Percentiles rank a stretch among this genome's conserved stretches.
These are phyloP conservation scores for Tetragnatha montana DNA, from an alignment of 2,888 invertebrate genomes.

Conservation along the genomic window DNA sequence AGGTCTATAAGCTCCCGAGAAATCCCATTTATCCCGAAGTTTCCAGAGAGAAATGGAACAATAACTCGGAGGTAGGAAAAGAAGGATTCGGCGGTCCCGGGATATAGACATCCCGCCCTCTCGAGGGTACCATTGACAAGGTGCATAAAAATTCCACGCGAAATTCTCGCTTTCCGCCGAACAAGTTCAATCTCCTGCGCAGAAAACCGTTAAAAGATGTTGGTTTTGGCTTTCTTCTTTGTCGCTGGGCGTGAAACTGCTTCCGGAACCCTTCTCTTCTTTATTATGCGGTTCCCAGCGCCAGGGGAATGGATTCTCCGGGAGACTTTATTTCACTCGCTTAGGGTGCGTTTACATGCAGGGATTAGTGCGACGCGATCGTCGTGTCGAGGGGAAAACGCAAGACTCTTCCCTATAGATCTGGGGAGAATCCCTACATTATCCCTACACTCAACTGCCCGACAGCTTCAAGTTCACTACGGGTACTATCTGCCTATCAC, in stretches of 20 bases:
- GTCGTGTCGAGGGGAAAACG: too few relatives aligned
- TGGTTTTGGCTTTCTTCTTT: neutral
- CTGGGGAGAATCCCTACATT: too few relatives aligned
- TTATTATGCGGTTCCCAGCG: neutral
- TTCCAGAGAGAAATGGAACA: slow-evolving; percentile 10
- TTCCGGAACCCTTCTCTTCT: neutral
- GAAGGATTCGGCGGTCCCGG: neutral
- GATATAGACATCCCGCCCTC: slow-evolving; percentile 2
- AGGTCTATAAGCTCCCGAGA: neutral
- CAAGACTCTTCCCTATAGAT: too few relatives aligned
- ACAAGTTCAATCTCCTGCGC: neutral
- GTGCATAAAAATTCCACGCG: neutral
- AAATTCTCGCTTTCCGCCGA: neutral
- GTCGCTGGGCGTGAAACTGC: neutral
- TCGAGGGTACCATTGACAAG: slow-evolving; percentile 20
- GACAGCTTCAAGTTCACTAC: too few relatives aligned
- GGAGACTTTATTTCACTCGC: neutral
- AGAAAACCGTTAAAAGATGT: neutral
- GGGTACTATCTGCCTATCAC: too few relatives aligned
- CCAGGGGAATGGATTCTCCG: neutral
- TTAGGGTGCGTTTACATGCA: neutral
- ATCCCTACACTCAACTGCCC: too few relatives aligned
- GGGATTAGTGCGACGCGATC: too few relatives aligned
- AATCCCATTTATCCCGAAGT: slow-evolving; percentile 8
- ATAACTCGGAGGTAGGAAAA: neutral